Base-by-base conservation (phyloP, 2,888 invertebrate genomes). In the Microctonus brassicae region DNA sequence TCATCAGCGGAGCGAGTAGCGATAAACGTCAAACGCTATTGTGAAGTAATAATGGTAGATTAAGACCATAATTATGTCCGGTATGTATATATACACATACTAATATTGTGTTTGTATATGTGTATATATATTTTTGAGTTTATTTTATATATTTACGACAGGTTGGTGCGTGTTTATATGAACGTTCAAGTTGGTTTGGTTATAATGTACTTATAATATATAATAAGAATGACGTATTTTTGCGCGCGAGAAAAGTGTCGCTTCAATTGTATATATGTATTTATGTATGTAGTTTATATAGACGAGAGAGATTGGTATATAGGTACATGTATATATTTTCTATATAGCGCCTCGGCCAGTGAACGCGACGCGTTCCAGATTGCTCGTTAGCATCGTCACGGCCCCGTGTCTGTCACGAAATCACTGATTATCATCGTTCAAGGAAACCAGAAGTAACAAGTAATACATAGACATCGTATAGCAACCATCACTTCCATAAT, bases 401-500 rank as follows among this genome's bases (percentile, higher is more conserved):
- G 87, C 87, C 87, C 87, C 87, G 87, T 87, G 87, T 87, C 87
- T 86, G 87, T 87, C 87, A 87, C 87, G 86, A 87, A 87, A 87
- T 87, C 86, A 80, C 86, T 87, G 87, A 87, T 87, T 87, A 87
- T 87, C 87, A 87, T 87, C 87, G 86, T 87, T 87, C 87, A 84
- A 87, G 87, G 86, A 87, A 86, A 86, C 84, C 81, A 81, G 80
- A 80, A 80, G 79, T 72, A n/a, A 70, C 62, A 52, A 24, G 66
- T 70, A 62, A 47, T 47, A n/a, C 47, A n/a, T n/a, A n/a, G n/a
- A 47, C 65, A 63, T 79, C 80, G 70, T 81, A 82, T 78, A 82
- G 75, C 80, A 83, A 77, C 80, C 82, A 84, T 84, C 83, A 79
- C 80, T 80, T 78, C 79, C 82, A 85, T 85, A 47, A 47, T 47